These are phyloP conservation scores for Eira barbara DNA, from an alignment of 2,113 vertebrate genomes.

Conservation along the genomic window DNA sequence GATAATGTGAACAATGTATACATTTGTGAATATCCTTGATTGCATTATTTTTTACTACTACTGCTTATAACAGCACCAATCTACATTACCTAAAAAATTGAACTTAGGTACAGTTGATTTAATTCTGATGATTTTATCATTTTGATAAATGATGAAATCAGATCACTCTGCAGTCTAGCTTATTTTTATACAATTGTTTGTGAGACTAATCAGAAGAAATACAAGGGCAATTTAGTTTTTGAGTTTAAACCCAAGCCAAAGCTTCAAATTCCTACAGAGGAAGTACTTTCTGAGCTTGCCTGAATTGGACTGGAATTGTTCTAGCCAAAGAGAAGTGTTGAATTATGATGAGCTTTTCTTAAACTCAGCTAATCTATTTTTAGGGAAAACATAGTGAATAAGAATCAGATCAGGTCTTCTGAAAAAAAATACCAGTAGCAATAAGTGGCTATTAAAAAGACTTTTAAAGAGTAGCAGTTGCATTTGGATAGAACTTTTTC, in stretches of 20 bases:
- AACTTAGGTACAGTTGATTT: background rate
- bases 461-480: background rate
- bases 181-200: background rate
- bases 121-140: constrained; percentile 24
- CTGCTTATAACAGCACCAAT: background rate
- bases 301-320: constrained; percentile 16
- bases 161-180: background rate
- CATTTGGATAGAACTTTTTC: background rate
- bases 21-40: background rate
- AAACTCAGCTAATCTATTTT: constrained; percentile 53
- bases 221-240: background rate
- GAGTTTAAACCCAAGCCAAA: constrained; percentile 5
- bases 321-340: background rate
- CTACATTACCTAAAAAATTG: background rate
- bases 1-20: background rate
- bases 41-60: background rate
- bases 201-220: constrained; percentile 24
- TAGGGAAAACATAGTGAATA: background rate
- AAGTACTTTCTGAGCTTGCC: background rate
- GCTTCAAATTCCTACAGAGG: background rate
- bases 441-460: background rate
- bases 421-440: background rate
- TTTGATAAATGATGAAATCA: background rate
- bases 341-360: constrained; percentile 30
- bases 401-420: constrained; percentile 22